Conservation (phyloP, 1,140 invertebrate species). For the Aphaenogaster floridana region DNA sequence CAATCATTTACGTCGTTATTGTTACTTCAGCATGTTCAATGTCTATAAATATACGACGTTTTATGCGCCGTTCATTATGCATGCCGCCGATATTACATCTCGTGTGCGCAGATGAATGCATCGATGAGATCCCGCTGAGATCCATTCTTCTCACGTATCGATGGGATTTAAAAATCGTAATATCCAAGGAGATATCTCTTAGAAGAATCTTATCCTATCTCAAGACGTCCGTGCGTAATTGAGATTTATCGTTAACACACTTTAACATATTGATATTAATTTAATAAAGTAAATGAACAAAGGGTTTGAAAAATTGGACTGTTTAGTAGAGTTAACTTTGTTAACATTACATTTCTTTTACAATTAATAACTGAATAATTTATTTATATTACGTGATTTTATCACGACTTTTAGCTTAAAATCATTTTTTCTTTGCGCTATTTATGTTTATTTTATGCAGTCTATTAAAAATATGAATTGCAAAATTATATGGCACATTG, state of each 20-base stretch:
- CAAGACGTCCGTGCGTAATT: not conserved
- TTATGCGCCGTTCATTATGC: slow-evolving; percentile 39
- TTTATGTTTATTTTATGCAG: slow-evolving; percentile 9
- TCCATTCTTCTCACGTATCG: not conserved
- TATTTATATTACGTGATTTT: not conserved
- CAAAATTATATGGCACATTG: not conserved
- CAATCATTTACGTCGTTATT: slow-evolving; percentile 61
- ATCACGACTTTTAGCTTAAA: not conserved
- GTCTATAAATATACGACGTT: slow-evolving; percentile 62
- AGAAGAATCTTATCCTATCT: slow-evolving; percentile 10
- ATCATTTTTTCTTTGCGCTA: not conserved
- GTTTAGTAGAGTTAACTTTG: not conserved
- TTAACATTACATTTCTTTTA: not conserved
- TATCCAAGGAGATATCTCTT: not conserved
- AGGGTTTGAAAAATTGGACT: not conserved
- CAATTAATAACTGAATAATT: not conserved
- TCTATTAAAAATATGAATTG: not conserved
- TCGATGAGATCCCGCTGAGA: slow-evolving; percentile 24
- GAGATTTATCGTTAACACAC: not conserved
- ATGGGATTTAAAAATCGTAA: slow-evolving; percentile 24
- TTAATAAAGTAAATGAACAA: not conserved
- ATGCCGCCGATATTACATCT: slow-evolving; percentile 27
- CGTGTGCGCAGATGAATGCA: slow-evolving; percentile 30
- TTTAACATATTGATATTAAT: not conserved
- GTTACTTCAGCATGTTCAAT: slow-evolving; percentile 2